Evolutionary conservation across 2,888 invertebrate genomes (phyloP).

Genomic region (Pristionchus exspectatus): DNA sequence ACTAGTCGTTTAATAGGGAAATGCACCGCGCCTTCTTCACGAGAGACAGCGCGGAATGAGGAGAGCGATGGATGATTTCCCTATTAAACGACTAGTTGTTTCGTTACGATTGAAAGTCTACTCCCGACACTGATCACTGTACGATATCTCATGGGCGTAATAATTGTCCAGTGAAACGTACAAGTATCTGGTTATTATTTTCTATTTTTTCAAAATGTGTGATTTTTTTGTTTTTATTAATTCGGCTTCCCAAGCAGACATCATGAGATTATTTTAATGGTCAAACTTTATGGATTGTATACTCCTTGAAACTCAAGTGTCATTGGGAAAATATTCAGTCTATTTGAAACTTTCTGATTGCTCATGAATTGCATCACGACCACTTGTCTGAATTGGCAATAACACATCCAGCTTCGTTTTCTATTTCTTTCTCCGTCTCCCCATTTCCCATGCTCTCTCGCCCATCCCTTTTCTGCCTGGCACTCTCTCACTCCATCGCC

Average conservation of each 20-base stretch:
- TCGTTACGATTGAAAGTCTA: too few relatives aligned
- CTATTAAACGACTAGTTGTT: too few relatives aligned
- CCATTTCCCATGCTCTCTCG: neutral
- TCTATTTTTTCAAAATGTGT: neutral
- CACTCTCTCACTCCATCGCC: neutral
- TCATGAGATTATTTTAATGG: neutral
- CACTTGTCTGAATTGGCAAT: neutral
- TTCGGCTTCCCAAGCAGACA: neutral
- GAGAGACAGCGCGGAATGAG: too few relatives aligned
- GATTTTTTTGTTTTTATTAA: neutral
- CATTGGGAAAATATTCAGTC: neutral
- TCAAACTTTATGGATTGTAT: neutral
- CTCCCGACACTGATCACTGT: too few relatives aligned
- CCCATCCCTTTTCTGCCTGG: neutral
- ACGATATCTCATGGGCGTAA: too few relatives aligned
- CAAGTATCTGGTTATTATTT: too few relatives aligned
- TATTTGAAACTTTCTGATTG: neutral
- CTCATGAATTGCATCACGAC: neutral
- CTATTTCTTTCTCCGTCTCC: neutral
- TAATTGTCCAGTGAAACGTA: too few relatives aligned
- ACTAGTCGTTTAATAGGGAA: too few relatives aligned
- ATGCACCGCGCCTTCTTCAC: too few relatives aligned
- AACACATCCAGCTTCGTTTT: slow-evolving; percentile 7
- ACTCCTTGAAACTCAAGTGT: neutral
- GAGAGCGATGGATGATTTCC: too few relatives aligned